These are phyloP conservation scores for Catagonus wagneri DNA, from an alignment of 2,113 vertebrate genomes.

Conservation along the genomic window DNA sequence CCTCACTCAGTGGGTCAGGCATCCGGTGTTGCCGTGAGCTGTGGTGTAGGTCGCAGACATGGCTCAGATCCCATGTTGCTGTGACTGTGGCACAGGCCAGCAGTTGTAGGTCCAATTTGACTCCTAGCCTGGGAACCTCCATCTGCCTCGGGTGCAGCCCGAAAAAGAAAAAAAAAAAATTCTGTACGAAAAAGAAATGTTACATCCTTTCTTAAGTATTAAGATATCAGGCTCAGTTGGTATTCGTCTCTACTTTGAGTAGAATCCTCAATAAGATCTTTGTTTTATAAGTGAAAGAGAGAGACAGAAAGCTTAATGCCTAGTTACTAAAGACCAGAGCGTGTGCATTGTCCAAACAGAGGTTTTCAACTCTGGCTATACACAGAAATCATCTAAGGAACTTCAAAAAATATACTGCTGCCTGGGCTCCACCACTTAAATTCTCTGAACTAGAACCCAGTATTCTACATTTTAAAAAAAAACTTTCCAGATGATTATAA, in stretches of 20 bases:
- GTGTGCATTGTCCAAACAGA: not conserved
- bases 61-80: no score
- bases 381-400: conserved; percentile 2
- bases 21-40: no score
- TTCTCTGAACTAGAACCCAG: not conserved
- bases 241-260: conserved; percentile 8
- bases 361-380: not conserved
- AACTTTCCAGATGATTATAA: not conserved
- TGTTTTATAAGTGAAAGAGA: conserved; percentile 54
- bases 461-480: conserved; percentile 7
- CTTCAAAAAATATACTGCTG: not conserved
- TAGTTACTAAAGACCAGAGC: conserved; percentile 54
- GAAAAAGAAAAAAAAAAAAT: not conserved
- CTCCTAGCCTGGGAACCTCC: no score
- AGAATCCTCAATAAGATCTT: not conserved
- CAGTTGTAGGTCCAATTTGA: no score
- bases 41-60: no score
- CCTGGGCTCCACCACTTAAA: not conserved
- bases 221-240: not conserved
- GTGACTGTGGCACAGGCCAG: no score
- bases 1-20: no score
- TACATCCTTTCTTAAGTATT: not conserved
- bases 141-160: no score
- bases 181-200: not conserved
- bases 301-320: conserved; percentile 7